Percentiles rank a stretch among this genome's conserved stretches.
These are phyloP conservation scores for Plebejus melissa DNA, from an alignment of 2,888 invertebrate genomes.

Conservation along the genomic window DNA sequence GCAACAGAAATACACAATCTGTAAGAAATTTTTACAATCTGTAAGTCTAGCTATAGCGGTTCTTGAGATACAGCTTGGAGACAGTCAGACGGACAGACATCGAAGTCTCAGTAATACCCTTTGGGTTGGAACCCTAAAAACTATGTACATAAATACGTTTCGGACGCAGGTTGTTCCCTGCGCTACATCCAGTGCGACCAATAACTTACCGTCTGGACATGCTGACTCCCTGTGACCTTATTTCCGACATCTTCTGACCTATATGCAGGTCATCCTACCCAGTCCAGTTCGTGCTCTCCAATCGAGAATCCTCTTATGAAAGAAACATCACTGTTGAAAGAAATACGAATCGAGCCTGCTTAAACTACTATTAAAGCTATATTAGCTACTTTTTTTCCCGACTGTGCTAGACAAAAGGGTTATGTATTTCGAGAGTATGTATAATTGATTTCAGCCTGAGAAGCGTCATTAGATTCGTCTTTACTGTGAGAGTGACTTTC, in stretches of 20 bases:
- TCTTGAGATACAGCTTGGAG: too few relatives aligned
- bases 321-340: neutral
- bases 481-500: too few relatives aligned
- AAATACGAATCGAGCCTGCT: neutral
- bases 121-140: too few relatives aligned
- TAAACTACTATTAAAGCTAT: neutral
- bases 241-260: neutral
- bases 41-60: too few relatives aligned
- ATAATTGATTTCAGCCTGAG: too few relatives aligned
- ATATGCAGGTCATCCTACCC: neutral
- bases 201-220: neutral
- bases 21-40: too few relatives aligned
- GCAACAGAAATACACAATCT: too few relatives aligned
- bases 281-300: conserved; percentile 12
- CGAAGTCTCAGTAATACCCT: too few relatives aligned
- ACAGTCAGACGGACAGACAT: too few relatives aligned
- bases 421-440: too few relatives aligned
- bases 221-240: neutral
- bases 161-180: neutral
- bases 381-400: neutral
- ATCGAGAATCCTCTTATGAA: neutral
- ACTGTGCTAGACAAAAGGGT: neutral
- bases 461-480: too few relatives aligned
- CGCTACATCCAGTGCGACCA: neutral
- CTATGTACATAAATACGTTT: neutral